phyloP scores from a whole-genome alignment of 2,797 vertebrate species.

The Forpus xanthops region DNA sequence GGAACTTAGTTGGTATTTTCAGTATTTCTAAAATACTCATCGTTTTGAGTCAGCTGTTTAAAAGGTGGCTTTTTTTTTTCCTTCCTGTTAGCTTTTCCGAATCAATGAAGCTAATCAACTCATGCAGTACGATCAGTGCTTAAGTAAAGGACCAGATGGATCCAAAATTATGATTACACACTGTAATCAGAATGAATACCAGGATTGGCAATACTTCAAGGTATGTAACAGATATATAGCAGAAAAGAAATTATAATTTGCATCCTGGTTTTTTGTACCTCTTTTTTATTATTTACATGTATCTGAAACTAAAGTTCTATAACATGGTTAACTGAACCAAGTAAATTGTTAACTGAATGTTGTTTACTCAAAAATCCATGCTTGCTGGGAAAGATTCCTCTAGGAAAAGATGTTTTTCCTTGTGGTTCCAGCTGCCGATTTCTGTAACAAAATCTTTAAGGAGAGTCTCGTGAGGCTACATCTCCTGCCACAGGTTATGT shows the following conservation, averaged over 20 bases:
- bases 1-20: neutral
- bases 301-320: neutral
- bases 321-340: neutral
- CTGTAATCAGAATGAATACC: constrained; percentile 90
- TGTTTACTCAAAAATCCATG: neutral
- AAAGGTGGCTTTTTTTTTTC: neutral
- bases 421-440: neutral
- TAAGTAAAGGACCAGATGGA: constrained; percentile 87
- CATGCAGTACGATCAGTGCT: constrained; percentile 98
- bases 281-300: neutral
- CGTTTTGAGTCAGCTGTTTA: neutral
- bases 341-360: neutral
- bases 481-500: neutral
- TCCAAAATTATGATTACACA: constrained; percentile 90
- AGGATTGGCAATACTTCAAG: constrained; percentile 98
- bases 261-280: neutral
- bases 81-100: constrained; percentile 86
- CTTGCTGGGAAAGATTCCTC: neutral
- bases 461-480: neutral
- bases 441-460: neutral
- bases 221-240: constrained; percentile 65
- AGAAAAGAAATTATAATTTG: neutral
- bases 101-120: constrained; percentile 96
- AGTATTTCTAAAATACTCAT: neutral
- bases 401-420: neutral